Percentiles rank a stretch among this genome's conserved stretches.
Evolutionary conservation across 2,113 vertebrate genomes (phyloP).

Genomic region (Corythaeola cristata): DNA sequence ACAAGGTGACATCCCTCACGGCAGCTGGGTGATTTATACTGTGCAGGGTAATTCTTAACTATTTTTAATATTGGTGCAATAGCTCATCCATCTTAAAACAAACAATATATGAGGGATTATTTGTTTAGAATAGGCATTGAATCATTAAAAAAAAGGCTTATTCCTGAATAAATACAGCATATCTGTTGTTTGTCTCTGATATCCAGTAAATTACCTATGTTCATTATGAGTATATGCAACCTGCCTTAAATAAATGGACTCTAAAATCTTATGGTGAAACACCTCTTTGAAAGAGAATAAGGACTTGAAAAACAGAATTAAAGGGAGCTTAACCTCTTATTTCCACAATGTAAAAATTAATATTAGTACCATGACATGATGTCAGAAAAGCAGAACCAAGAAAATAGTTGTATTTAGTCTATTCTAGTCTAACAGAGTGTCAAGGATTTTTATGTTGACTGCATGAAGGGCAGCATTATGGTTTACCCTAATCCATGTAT

Average conservation of each 20-base stretch:
- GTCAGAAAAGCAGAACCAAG: neutral
- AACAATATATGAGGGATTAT: slow-evolving; percentile 23
- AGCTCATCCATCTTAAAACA: slow-evolving; percentile 45
- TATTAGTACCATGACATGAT: neutral
- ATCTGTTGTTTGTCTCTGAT: neutral
- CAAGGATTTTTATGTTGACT: neutral
- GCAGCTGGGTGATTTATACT: slow-evolving; percentile 51
- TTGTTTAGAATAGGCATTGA: slow-evolving; percentile 3
- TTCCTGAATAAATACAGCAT: slow-evolving; percentile 1
- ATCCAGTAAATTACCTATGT: neutral
- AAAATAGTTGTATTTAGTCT: neutral
- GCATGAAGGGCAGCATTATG: neutral
- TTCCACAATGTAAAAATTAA: neutral
- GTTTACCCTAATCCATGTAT: neutral
- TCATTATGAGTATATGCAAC: neutral
- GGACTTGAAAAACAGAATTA: neutral
- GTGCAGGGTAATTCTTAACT: slow-evolving; percentile 43
- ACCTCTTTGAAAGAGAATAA: neutral
- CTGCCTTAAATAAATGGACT: neutral
- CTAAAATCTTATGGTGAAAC: neutral
- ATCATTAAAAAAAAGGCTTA: slow-evolving; percentile 7
- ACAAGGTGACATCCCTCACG: slow-evolving; percentile 36
- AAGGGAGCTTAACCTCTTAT: neutral
- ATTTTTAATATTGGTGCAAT: slow-evolving; percentile 43
- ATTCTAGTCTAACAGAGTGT: neutral